These are phyloP conservation scores for Esperia sulphurella DNA, from an alignment of 2,888 invertebrate genomes.

Conservation along the genomic window DNA sequence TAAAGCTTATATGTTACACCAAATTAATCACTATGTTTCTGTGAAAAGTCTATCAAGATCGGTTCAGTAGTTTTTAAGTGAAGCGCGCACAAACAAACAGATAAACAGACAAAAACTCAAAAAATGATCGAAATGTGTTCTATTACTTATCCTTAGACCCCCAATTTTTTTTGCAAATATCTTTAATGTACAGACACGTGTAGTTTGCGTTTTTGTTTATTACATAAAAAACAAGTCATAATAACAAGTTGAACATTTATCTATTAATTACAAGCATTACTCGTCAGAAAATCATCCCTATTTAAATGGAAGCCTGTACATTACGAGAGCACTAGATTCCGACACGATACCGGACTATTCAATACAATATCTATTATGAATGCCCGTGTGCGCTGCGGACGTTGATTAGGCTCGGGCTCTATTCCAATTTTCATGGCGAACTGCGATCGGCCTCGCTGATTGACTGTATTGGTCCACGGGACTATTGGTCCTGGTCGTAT, in stretches of 20 bases:
- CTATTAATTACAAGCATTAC: slow-evolving; percentile 12
- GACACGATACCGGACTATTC: slow-evolving; percentile 54
- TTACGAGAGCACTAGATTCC: slow-evolving; percentile 50
- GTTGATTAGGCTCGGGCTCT: slow-evolving; percentile 59
- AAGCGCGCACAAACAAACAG: too few species aligned
- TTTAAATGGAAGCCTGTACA: slow-evolving; percentile 46
- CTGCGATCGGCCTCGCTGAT: slow-evolving; percentile 53
- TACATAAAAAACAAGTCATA: slow-evolving; percentile 1
- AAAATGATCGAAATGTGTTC: too few species aligned
- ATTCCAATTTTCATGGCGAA: slow-evolving; percentile 65
- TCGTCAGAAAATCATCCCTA: slow-evolving; percentile 15
- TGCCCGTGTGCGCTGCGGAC: slow-evolving; percentile 38
- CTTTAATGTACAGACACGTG: too few species aligned
- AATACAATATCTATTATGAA: slow-evolving; percentile 67
- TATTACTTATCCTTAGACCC: too few species aligned
- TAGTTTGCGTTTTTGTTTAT: too few species aligned
- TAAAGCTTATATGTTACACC: too few species aligned
- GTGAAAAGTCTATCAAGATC: too few species aligned
- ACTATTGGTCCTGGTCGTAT: slow-evolving; percentile 3
- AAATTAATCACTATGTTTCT: too few species aligned
- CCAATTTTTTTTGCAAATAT: too few species aligned
- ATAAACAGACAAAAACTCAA: too few species aligned
- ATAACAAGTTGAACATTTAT: slow-evolving; percentile 1
- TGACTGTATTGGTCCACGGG: slow-evolving; percentile 48
- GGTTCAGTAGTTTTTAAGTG: too few species aligned